Evolutionary conservation across 1,140 invertebrate species (phyloP).

Genomic region (Pseudomyrmex flavicornis): DNA sequence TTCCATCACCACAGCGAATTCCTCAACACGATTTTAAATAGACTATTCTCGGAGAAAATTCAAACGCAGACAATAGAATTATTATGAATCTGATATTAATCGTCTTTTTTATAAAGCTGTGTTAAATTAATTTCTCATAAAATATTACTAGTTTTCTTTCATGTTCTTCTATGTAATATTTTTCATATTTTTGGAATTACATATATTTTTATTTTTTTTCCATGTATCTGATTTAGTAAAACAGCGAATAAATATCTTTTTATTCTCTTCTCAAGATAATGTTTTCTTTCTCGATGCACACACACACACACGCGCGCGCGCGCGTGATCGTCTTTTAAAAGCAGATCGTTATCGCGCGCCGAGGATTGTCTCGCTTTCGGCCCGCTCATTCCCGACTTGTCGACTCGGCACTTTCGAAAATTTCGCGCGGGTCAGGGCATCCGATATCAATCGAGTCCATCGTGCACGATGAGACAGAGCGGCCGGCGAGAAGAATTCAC

Average conservation of each 20-base stretch:
- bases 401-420: slow-evolving; percentile 37
- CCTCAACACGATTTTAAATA: slow-evolving; percentile 3
- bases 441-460: slow-evolving; percentile 74
- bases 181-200: neutral
- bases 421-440: slow-evolving; percentile 43
- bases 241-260: neutral
- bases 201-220: slow-evolving; percentile 18
- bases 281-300: neutral
- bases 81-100: slow-evolving; percentile 24
- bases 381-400: slow-evolving; percentile 12
- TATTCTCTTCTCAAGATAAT: neutral
- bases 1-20: slow-evolving; percentile 6
- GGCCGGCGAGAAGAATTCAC: slow-evolving; percentile 36
- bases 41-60: neutral
- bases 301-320: neutral
- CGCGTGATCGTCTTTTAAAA: slow-evolving; percentile 16
- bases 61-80: slow-evolving; percentile 10
- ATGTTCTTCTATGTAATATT: neutral
- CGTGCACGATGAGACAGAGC: slow-evolving; percentile 64
- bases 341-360: slow-evolving; percentile 12
- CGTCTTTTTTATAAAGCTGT: neutral
- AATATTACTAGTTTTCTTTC: no score
- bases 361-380: slow-evolving; percentile 4
- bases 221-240: slow-evolving; percentile 1
- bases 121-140: neutral